Evolutionary conservation across 2,888 invertebrate genomes (phyloP).

Genomic region (Drosophila paranaensis): DNA sequence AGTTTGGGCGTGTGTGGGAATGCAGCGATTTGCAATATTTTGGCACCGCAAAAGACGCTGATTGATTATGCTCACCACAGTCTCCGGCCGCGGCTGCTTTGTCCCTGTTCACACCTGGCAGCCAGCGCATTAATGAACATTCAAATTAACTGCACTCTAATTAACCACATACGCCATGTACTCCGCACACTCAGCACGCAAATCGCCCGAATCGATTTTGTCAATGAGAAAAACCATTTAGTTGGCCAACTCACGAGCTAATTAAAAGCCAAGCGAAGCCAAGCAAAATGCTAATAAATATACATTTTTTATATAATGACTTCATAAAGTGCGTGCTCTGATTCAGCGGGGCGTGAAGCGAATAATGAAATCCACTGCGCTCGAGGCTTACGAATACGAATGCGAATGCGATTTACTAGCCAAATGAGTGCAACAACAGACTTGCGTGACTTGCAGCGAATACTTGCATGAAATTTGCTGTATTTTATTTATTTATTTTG

Average conservation of each 20-base stretch:
- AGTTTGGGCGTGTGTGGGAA: constrained; percentile 70
- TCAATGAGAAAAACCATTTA: constrained; percentile 55
- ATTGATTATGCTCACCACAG: constrained; percentile 58
- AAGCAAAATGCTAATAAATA: constrained; percentile 53
- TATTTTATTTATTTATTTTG: neutral
- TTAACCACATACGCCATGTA: constrained; percentile 58
- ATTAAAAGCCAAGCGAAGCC: constrained; percentile 57
- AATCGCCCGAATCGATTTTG: constrained; percentile 32
- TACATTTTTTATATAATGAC: constrained; percentile 64
- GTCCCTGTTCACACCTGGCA: constrained; percentile 72
- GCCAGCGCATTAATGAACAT: constrained; percentile 66
- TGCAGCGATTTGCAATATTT: constrained; percentile 52
- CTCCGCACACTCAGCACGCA: constrained; percentile 43
- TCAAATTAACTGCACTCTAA: constrained; percentile 74
- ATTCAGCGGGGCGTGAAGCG: constrained; percentile 62
- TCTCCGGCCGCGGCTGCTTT: constrained; percentile 22
- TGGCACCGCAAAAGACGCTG: constrained; percentile 67
- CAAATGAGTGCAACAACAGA: constrained; percentile 64
- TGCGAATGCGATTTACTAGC: constrained; percentile 59
- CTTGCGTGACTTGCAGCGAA: constrained; percentile 65
- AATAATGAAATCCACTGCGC: constrained; percentile 58
- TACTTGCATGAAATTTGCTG: constrained; percentile 10
- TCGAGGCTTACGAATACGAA: constrained; percentile 50
- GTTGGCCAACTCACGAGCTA: constrained; percentile 53
- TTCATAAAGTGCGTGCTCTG: constrained; percentile 73